These are phyloP conservation scores for Colletes gigas DNA, from an alignment of 1,140 invertebrate species.

Conservation along the genomic window DNA sequence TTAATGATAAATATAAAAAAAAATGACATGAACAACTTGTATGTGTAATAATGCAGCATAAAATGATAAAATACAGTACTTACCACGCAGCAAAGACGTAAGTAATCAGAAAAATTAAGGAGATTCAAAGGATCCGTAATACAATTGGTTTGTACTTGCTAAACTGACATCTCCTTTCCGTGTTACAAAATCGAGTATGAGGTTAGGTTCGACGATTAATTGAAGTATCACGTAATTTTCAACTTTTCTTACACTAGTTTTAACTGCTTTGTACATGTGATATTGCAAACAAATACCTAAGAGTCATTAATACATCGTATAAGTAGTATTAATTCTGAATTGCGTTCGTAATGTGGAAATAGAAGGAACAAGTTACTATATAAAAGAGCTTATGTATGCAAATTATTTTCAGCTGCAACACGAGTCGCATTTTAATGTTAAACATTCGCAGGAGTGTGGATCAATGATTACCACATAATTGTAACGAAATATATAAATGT, in stretches of 20 bases:
- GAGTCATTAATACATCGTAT: conserved; percentile 21
- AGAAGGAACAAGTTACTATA: conserved; percentile 3
- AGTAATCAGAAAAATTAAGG: conserved; percentile 43
- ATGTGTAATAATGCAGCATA: background rate
- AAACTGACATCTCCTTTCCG: conserved; percentile 55
- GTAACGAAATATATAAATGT: conserved; percentile 40
- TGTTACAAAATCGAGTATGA: conserved; percentile 36
- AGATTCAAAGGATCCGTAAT: conserved; percentile 30
- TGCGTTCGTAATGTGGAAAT: conserved; percentile 11
- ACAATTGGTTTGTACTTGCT: conserved; percentile 31
- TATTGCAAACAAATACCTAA: conserved; percentile 42
- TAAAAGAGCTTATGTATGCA: conserved; percentile 32
- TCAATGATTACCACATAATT: conserved; percentile 33
- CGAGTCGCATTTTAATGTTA: conserved; percentile 44
- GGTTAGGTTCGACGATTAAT: conserved; percentile 59
- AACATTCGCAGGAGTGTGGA: conserved; percentile 1
- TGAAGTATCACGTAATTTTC: conserved; percentile 44
- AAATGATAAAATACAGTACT: conserved; percentile 18
- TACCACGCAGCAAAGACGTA: conserved; percentile 46
- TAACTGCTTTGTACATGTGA: conserved; percentile 51
- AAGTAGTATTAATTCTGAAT: background rate
- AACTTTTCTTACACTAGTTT: conserved; percentile 21
- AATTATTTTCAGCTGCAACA: conserved; percentile 28
- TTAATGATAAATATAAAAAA: conserved; percentile 4
- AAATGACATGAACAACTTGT: conserved; percentile 1